Percentiles rank a stretch among this genome's conserved stretches.
Conservation (phyloP, 2,113 vertebrate species). For the Epinephelus fuscoguttatus region DNA sequence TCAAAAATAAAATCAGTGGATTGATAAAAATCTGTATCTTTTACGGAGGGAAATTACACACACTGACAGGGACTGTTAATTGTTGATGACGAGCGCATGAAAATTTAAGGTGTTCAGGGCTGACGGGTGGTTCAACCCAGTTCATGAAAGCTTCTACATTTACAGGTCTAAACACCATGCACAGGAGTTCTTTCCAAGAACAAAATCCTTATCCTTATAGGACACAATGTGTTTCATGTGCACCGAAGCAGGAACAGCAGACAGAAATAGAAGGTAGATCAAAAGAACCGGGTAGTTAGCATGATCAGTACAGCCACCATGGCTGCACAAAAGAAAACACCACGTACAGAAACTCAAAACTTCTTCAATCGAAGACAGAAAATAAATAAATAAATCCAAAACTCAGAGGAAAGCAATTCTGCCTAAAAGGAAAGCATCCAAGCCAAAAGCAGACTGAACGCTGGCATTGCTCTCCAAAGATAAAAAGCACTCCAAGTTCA, state of each 20-base stretch:
- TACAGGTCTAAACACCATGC: not conserved
- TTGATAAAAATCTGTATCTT: not conserved
- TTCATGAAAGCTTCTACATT: not conserved
- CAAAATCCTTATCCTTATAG: not conserved
- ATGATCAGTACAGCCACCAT: constrained; percentile 18
- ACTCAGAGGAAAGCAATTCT: constrained; percentile 36
- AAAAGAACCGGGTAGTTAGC: constrained; percentile 40
- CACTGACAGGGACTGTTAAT: not conserved
- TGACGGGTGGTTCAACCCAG: not conserved
- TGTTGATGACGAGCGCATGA: not conserved
- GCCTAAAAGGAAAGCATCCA: constrained; percentile 31
- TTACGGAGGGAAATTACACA: not conserved
- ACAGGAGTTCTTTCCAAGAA: constrained; percentile 14
- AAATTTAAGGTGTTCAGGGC: constrained; percentile 2
- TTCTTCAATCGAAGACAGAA: constrained; percentile 32
- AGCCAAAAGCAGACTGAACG: constrained; percentile 36
- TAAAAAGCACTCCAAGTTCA: constrained; percentile 30
- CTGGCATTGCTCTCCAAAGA: constrained; percentile 16
- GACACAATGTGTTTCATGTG: not conserved
- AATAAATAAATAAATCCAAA: constrained; percentile 44
- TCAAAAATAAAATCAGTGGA: constrained; percentile 2
- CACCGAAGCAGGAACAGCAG: constrained; percentile 6
- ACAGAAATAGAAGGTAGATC: constrained; percentile 34
- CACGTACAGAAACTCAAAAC: constrained; percentile 18
- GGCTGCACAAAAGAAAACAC: constrained; percentile 32